Percentiles rank a stretch among this genome's conserved stretches.
Conservation (phyloP, 2,797 vertebrate species). For the Muraenolepis orangiensis region DNA sequence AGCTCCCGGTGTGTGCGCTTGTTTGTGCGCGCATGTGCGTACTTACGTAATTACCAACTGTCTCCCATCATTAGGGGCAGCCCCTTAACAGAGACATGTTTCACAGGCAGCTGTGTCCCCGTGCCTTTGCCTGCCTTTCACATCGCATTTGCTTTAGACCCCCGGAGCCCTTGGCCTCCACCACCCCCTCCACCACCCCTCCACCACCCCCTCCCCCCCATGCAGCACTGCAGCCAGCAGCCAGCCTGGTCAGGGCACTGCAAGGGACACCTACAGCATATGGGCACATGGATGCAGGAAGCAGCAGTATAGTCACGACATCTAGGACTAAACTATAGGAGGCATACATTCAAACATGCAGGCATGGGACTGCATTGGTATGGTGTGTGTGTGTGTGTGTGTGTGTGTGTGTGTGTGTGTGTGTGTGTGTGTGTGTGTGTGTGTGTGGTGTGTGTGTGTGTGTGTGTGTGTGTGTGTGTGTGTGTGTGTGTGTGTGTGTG, state of each 20-base stretch:
- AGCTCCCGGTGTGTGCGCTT: neutral
- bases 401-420: neutral
- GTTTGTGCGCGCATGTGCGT: slow-evolving; percentile 54
- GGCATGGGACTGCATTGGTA: slow-evolving; percentile 3
- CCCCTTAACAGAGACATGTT: slow-evolving; percentile 79
- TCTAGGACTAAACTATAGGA: neutral
- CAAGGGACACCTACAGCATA: slow-evolving; percentile 22
- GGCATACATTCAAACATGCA: neutral
- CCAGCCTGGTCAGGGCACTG: slow-evolving; percentile 17
- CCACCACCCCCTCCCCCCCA: slow-evolving; percentile 68
- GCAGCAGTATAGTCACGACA: neutral
- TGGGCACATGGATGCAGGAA: slow-evolving; percentile 7
- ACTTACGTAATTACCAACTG: slow-evolving; percentile 82
- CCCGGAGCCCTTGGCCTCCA: slow-evolving; percentile 66
- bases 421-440: no score
- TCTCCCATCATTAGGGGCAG: slow-evolving; percentile 81
- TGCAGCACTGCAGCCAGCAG: slow-evolving; percentile 40
- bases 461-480: neutral
- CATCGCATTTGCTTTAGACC: slow-evolving; percentile 76
- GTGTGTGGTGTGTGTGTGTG: neutral
- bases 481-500: neutral
- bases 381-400: neutral
- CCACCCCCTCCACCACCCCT: slow-evolving; percentile 41
- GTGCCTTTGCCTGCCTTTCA: slow-evolving; percentile 81
- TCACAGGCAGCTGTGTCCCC: slow-evolving; percentile 78